Percentiles rank a stretch among this genome's conserved stretches.
Conservation (phyloP, 2,888 invertebrate genomes). For the Napeogenes inachia region DNA sequence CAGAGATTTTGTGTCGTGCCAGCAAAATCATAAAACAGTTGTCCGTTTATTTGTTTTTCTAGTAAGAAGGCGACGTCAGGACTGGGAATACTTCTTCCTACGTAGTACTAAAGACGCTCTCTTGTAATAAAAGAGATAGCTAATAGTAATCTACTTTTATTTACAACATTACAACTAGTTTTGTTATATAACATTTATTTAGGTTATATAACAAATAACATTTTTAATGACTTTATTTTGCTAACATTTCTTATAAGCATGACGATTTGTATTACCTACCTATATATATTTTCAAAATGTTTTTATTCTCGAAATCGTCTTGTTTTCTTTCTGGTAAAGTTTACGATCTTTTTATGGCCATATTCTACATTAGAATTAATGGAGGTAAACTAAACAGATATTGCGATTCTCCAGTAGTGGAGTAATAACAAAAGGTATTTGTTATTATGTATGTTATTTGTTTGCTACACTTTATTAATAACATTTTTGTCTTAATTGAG, state of each 20-base stretch:
- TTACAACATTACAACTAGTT: no score
- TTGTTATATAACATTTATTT: no score
- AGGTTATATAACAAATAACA: no score
- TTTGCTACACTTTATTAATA: no score
- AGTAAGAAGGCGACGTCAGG: conserved; percentile 25
- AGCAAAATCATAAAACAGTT: conserved; percentile 32
- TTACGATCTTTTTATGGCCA: conserved; percentile 21
- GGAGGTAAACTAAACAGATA: conserved; percentile 25
- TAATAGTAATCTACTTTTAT: no score
- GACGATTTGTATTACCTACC: no score
- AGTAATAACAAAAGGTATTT: no score
- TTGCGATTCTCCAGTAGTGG: conserved; percentile 12
- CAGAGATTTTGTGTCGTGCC: conserved; percentile 32
- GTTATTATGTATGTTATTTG: no score
- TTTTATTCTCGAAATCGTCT: conserved; percentile 32
- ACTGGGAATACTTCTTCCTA: conserved; percentile 19
- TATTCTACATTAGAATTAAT: conserved; percentile 31
- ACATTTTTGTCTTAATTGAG: no score
- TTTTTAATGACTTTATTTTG: no score
- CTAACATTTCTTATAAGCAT: no score
- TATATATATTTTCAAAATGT: conserved; percentile 34
- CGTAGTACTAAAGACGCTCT: not conserved
- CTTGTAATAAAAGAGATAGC: no score
- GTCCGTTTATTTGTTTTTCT: conserved; percentile 42
- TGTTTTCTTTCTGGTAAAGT: conserved; percentile 29